Conservation (phyloP, 2,797 vertebrate genomes). For the Sarcophilus harrisii region DNA sequence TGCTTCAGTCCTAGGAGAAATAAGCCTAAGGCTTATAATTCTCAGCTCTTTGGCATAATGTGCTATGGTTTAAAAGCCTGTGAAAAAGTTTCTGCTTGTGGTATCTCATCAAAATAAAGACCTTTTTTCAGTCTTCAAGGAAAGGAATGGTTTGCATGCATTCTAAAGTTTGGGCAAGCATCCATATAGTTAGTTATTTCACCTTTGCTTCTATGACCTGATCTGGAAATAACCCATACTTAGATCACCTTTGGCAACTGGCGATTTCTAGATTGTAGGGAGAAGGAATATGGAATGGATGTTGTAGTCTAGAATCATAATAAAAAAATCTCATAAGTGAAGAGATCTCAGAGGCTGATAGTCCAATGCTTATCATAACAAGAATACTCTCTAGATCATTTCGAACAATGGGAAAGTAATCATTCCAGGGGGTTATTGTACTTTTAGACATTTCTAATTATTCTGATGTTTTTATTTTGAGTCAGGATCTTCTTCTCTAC, state of each 20-base stretch:
- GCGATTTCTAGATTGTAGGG: not conserved
- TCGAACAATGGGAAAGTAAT: not conserved
- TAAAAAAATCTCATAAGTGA: not conserved
- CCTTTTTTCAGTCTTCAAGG: not conserved
- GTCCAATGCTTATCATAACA: not conserved
- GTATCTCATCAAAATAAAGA: conserved; percentile 2
- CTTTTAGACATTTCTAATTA: not conserved
- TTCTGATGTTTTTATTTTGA: not conserved
- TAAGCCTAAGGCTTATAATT: conserved; percentile 20
- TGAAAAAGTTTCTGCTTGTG: conserved; percentile 38
- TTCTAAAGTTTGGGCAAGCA: not conserved
- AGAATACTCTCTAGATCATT: not conserved
- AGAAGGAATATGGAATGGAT: not conserved
- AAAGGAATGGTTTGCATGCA: not conserved
- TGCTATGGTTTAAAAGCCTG: conserved; percentile 1
- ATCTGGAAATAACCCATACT: not conserved
- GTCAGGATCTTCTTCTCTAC: not conserved
- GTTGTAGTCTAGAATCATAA: not conserved
- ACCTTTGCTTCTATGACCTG: not conserved
- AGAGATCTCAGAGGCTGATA: not conserved
- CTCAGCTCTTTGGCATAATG: conserved; percentile 29
- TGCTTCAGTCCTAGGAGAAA: not conserved
- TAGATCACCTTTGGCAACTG: not conserved
- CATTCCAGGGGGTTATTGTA: not conserved
- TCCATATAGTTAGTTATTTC: not conserved